A percentile compares a stretch with the other conserved stretches of the same genome.
phyloP scores from a whole-genome alignment of 2,797 vertebrate genomes.

The Threskiornis aethiopicus region DNA sequence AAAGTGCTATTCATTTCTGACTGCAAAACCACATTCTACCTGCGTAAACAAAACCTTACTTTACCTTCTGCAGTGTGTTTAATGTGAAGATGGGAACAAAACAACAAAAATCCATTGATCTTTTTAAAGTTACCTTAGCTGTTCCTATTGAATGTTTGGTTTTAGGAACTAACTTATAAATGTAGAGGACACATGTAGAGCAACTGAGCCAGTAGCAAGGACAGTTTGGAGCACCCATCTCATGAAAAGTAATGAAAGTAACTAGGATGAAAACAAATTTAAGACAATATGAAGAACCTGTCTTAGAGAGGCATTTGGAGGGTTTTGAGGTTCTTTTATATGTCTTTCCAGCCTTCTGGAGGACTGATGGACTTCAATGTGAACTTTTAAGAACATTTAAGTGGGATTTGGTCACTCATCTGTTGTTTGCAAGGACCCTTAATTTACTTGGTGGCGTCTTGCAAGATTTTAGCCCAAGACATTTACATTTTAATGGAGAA shows the following conservation, averaged over 20 bases:
- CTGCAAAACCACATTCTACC: not conserved
- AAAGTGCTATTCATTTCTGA: not conserved
- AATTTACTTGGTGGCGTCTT: not conserved
- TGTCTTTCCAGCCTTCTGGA: not conserved
- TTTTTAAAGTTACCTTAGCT: not conserved
- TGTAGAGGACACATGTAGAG: not conserved
- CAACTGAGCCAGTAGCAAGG: not conserved
- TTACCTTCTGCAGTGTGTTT: not conserved
- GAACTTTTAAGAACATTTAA: not conserved
- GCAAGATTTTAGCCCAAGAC: not conserved
- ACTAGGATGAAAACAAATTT: not conserved
- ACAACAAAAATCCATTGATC: not conserved
- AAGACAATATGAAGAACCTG: not conserved
- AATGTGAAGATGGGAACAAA: not conserved
- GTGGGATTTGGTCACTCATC: not conserved
- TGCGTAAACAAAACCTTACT: not conserved
- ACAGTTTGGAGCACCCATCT: not conserved
- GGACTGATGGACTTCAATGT: not conserved
- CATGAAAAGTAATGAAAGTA: not conserved
- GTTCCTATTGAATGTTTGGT: not conserved
- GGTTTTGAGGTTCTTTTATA: not conserved
- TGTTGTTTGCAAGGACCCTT: not conserved
- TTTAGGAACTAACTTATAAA: not conserved
- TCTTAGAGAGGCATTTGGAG: not conserved
- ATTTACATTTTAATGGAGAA: not conserved